Evolutionary conservation across 2,888 invertebrate genomes (phyloP), one percentile per base, ranked within the genome.

Genomic region (Onchidella celtica): DNA sequence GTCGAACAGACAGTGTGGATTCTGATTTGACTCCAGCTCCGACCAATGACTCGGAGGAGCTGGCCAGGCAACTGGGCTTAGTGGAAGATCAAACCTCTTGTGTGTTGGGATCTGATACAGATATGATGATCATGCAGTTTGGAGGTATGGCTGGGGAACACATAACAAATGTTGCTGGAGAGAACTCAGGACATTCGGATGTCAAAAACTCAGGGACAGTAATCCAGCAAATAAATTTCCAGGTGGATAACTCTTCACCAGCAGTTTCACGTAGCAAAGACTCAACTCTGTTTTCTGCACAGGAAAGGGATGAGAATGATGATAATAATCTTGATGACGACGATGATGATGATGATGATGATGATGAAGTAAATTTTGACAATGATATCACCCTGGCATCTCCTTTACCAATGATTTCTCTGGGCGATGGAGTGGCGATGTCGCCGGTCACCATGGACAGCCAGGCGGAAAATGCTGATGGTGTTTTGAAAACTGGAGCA

Each of bases 81-180:
- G 69, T 72, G 21, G 73, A 36, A 59, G 57, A 66, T 68, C 66
- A 77, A 17, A 57, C 55, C 1, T 77, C 77, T 0, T 68, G 55
- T 70, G 47, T 70, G 14, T 29, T 70, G 2, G 78, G 63, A 11
- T 70, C 70, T 0, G 78, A 79, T 0, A n/a, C 75, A 24, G 81
- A 81, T 11, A 75, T 75, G 69, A 75, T 81, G 81, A 81, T 81
- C n/a, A 68, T 81, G 29, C 75, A 81, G 81, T 81, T 81, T 69
- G 69, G 69, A 24, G 69, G 75, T 2, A 40, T 75, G 17, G 47
- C 63, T 0, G 63, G 32, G 9, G 32, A 65, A 21, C 32, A 47
- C 21, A 65, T 6, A 1, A 32, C 21, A 32, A 55, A 29, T 74
- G 24, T 36, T 14, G 11, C 2, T 6, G 17, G 11, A n/a, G 72